A percentile compares a stretch with the other conserved stretches of the same genome.
Evolutionary conservation across 2,888 invertebrate genomes (phyloP).

Genomic region (Callyntrura guangdongensis): DNA sequence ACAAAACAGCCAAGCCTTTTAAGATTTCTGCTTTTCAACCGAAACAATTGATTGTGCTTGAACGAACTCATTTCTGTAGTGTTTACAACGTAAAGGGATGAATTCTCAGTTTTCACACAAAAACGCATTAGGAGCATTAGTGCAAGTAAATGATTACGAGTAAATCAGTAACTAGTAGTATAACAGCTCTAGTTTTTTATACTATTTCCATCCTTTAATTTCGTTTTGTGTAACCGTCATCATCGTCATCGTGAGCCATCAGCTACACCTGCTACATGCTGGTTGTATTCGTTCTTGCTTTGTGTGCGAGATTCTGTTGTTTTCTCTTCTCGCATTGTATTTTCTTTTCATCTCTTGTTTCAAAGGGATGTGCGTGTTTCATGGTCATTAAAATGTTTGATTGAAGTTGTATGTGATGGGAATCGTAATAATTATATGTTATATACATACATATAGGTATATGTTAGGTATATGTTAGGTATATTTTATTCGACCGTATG

Average conservation of each 20-base stretch:
- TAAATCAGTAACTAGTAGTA: background rate
- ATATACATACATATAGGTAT: background rate
- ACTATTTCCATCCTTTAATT: slow-evolving; percentile 7
- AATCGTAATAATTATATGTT: slow-evolving; percentile 2
- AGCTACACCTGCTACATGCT: slow-evolving; percentile 51
- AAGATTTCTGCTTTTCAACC: too few species aligned
- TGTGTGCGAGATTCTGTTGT: slow-evolving; percentile 33
- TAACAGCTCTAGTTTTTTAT: background rate
- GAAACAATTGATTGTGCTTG: too few species aligned
- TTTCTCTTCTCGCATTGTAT: slow-evolving; percentile 47
- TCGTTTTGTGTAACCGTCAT: background rate
- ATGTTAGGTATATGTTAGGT: too few species aligned
- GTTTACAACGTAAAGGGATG: background rate
- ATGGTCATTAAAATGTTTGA: slow-evolving; percentile 69
- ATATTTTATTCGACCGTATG: too few species aligned
- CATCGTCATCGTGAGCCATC: background rate
- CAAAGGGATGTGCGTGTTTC: slow-evolving; percentile 72
- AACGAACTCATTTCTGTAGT: background rate
- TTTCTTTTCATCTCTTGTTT: slow-evolving; percentile 33
- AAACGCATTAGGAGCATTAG: background rate
- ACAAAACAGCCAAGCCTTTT: too few species aligned
- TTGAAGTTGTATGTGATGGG: slow-evolving; percentile 52
- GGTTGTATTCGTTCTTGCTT: slow-evolving; percentile 34
- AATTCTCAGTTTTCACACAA: slow-evolving; percentile 28
- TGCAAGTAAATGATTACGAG: background rate